A percentile compares a stretch with the other conserved stretches of the same genome.
phyloP scores from a whole-genome alignment of 1,140 invertebrate genomes.

The Trachymyrmex septentrionalis region DNA sequence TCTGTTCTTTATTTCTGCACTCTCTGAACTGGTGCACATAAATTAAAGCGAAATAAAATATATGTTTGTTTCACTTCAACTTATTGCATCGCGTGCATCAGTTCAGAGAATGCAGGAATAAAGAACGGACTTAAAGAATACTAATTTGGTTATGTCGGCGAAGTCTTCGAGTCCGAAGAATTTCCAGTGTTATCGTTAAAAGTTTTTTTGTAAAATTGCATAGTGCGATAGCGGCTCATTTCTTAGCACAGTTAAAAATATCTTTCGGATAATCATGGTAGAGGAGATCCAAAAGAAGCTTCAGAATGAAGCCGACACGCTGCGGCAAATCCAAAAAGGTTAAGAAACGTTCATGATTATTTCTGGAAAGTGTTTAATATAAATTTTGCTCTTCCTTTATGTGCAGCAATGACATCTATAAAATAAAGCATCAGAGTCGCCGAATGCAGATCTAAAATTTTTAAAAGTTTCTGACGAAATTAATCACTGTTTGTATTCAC shows the following conservation, averaged over 20 bases:
- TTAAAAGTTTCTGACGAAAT: too few species aligned
- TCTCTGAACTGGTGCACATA: too few species aligned
- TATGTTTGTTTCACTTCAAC: too few species aligned
- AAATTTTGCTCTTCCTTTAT: too few species aligned
- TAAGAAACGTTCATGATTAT: conserved; percentile 59
- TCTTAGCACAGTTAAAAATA: neutral
- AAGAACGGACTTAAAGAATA: neutral
- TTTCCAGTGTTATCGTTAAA: neutral
- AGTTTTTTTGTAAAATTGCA: neutral
- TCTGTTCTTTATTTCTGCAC: too few species aligned
- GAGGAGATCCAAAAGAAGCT: conserved; percentile 92
- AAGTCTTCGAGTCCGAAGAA: neutral
- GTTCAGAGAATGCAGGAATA: too few species aligned
- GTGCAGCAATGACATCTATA: too few species aligned
- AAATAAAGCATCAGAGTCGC: too few species aligned
- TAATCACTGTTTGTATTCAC: too few species aligned
- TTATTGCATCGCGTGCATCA: too few species aligned
- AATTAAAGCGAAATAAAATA: too few species aligned
- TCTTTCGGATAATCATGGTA: conserved; percentile 86
- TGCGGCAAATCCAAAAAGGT: conserved; percentile 91
- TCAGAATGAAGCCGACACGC: conserved; percentile 90
- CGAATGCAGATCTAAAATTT: too few species aligned
- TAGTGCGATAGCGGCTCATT: neutral
- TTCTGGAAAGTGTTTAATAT: conserved; percentile 5
- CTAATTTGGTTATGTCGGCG: conserved; percentile 9